Base-by-base conservation (phyloP, 2,888 invertebrate genomes). In the Mesorhabditis sp. region DNA sequence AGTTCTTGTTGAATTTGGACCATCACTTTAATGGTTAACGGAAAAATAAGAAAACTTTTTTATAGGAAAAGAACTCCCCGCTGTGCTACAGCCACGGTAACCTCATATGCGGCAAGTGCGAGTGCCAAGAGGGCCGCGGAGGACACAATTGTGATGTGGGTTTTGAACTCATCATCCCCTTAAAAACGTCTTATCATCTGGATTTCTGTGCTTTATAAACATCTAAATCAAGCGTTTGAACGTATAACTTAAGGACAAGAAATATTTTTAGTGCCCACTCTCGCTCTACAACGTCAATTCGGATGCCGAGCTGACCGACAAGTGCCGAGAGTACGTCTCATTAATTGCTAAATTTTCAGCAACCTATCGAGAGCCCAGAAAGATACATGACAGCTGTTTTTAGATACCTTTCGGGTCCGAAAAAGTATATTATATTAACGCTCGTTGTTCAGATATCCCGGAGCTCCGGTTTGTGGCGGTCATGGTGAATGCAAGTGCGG, bases 231-330 rank as follows among this genome's bases (percentile, higher is more conserved):
- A 50, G 10, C n/a, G 58, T 13, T 50, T 50, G n/a, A 50, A 13
- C 58, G 13, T 2, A 28, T n/a, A 62, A 62, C 13, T 7, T 7
- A 28, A 7, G 41, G 63, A 28, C 6, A 6, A n/a, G 15, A 28
- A 62, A 28, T 62, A 7, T 7, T 89, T 89, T 80, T 82, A 85
- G 68, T 84, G 84, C 68, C 79, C 82, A 13, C 70, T 84, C 65
- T 69, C 73, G 28, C 66, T 72, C 10, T 75, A 77, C 70, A 82
- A 80, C 41, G 82, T 81, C 45, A 68, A 70, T 5, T 74, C 65
- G n/a, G 75, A 80, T 7, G 62, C 65, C 4, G 74, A 78, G 45
- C 69, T 83, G 62, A 76, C 79, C 43, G 71, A 81, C 63, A 73
- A 76, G 62, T 83, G 83, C 70, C 66, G 75, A 74, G 69, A 73